phyloP scores from a whole-genome alignment of 1,140 invertebrate species.

The Chrysopa pallens region DNA sequence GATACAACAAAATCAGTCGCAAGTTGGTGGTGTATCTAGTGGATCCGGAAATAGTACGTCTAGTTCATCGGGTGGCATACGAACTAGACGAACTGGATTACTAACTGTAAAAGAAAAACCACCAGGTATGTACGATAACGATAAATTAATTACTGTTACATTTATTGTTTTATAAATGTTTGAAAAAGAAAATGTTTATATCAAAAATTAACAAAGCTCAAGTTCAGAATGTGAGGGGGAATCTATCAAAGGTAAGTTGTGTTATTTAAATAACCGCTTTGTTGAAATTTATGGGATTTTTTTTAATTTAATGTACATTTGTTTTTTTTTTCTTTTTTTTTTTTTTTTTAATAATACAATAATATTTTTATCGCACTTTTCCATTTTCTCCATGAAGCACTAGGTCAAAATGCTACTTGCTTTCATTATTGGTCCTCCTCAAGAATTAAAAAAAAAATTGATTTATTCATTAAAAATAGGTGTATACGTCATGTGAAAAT shows the following conservation, averaged over 20 bases:
- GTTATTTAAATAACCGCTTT: too few relatives aligned
- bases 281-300: too few relatives aligned
- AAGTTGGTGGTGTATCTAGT: slow-evolving; percentile 20
- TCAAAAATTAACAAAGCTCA: too few relatives aligned
- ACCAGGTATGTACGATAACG: slow-evolving; percentile 41
- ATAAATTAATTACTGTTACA: too few relatives aligned
- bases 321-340: slow-evolving; percentile 15
- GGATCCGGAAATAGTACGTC: slow-evolving; percentile 18
- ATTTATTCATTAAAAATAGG: too few relatives aligned
- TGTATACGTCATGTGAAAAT: too few relatives aligned
- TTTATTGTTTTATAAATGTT: too few relatives aligned
- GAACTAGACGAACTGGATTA: slow-evolving; percentile 58
- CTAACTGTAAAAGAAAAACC: slow-evolving; percentile 70
- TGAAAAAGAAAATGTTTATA: too few relatives aligned
- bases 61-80: slow-evolving; percentile 22
- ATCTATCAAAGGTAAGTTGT: too few relatives aligned
- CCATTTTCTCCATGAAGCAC: background rate
- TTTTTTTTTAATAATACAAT: slow-evolving; percentile 9
- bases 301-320: background rate
- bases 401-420: slow-evolving; percentile 5
- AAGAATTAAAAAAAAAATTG: too few relatives aligned
- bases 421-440: background rate
- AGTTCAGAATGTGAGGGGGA: too few relatives aligned
- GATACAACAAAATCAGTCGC: slow-evolving; percentile 23
- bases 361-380: too few relatives aligned